These are phyloP conservation scores for Mesochorus sp. DNA, from an alignment of 2,888 invertebrate species.

Conservation along the genomic window DNA sequence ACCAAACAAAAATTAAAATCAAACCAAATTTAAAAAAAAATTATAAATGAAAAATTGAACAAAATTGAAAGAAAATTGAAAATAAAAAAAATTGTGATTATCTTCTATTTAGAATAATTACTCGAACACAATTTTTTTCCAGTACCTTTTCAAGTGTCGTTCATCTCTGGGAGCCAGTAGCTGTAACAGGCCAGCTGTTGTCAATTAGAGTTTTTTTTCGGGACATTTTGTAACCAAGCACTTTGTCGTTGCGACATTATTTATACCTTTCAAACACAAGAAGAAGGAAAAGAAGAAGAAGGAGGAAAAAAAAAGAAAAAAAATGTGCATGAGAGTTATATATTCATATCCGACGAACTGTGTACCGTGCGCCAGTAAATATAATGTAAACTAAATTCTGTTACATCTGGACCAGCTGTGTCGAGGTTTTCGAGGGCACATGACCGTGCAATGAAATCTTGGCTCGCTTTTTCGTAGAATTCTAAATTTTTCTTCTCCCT, in stretches of 20 bases:
- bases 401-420: slow-evolving; percentile 60
- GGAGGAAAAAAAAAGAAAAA: too few species aligned
- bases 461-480: slow-evolving; percentile 22
- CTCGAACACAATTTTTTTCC: too few species aligned
- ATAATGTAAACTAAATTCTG: slow-evolving; percentile 54
- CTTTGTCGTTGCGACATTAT: slow-evolving; percentile 53
- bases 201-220: slow-evolving; percentile 40
- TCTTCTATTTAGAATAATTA: too few species aligned
- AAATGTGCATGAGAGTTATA: slow-evolving; percentile 39
- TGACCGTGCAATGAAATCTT: slow-evolving; percentile 28
- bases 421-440: slow-evolving; percentile 4
- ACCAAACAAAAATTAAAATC: too few species aligned
- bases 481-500: too few species aligned
- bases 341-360: slow-evolving; percentile 37
- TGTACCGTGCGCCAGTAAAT: slow-evolving; percentile 36
- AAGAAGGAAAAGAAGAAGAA: too few species aligned
- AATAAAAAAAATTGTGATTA: too few species aligned
- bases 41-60: too few species aligned
- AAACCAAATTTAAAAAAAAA: too few species aligned
- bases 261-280: slow-evolving; percentile 50
- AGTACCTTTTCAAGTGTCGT: background rate
- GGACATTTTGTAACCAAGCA: slow-evolving; percentile 14
- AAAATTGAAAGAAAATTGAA: too few species aligned
- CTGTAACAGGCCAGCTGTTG: slow-evolving; percentile 45
- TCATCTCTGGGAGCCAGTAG: slow-evolving; percentile 1